Evolutionary conservation across 1,140 invertebrate genomes (phyloP), one percentile per base, ranked within the genome.

Genomic region (Cepaea nemoralis): DNA sequence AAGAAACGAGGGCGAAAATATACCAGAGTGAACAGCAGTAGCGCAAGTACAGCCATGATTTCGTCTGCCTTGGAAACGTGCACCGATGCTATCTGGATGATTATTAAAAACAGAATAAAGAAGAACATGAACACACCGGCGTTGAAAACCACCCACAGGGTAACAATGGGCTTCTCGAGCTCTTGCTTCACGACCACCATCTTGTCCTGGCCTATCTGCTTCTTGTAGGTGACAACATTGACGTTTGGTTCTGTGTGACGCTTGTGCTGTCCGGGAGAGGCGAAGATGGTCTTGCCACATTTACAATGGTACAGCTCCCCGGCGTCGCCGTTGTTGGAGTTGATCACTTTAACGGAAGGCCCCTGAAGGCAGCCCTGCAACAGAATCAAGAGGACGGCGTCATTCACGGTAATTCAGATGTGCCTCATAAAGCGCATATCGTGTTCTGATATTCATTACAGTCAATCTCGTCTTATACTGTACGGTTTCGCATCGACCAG

Each of bases 1-100:
- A 63, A 63, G 27, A 10, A 63, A 63, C 59, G 59, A 63, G 59
- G 59, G n/a, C 59, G 59, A 63, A 63, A 63, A 31, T 31, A 31
- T 5, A 63, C 59, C 5, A 63, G 59, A 31, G 33, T 63, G 10
- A 63, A 31, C 27, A 63, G 22, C 10, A 63, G 59, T 27, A 63
- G 16, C 33, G 59, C 33, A 10, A 31, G 8, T 1, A 63, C 59
- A 8, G 59, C 5, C 59, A 63, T 27, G n/a, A 63, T 63, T 31
- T 63, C 59, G 1, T 63, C 59, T 16, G 22, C n/a, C 27, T 63
- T 63, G 59, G 59, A 1, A 27, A 63, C 6, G 22, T 16, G 2
- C n/a, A 5, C 5, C 10, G 59, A 63, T 31, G 16, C 5, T 6
- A 63, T 63, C 6, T 63, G 59, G 6, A 63, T 27, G 0, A 31